Conservation (phyloP, 2,888 invertebrate species). For the Drosophila cyrtoloma region DNA sequence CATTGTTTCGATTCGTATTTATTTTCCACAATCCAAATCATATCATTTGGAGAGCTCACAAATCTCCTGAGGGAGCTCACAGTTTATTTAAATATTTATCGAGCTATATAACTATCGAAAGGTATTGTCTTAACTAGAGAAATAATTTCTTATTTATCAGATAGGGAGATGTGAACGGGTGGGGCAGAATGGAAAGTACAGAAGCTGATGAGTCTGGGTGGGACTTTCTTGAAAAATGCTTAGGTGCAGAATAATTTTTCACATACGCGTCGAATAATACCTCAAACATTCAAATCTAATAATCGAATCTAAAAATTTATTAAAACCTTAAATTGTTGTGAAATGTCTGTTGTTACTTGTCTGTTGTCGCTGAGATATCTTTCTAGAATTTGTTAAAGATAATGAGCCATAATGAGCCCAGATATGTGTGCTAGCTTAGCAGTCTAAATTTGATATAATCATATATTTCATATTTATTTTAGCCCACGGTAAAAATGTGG, state of each 20-base stretch:
- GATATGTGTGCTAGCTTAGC: not conserved
- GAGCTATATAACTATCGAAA: not conserved
- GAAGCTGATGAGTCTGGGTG: not conserved
- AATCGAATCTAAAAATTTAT: not conserved
- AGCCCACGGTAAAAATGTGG: not conserved
- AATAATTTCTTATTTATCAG: not conserved
- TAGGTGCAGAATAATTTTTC: not conserved
- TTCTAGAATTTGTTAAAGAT: not conserved
- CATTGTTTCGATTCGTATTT: not conserved
- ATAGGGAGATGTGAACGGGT: not conserved
- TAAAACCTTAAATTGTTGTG: not conserved
- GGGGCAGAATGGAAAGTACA: not conserved
- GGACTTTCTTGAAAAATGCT: not conserved
- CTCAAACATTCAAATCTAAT: not conserved
- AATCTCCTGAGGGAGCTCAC: not conserved
- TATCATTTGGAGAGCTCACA: not conserved
- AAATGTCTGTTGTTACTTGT: not conserved
- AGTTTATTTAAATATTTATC: not conserved
- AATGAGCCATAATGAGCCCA: not conserved
- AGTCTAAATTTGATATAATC: not conserved
- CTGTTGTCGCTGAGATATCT: not conserved
- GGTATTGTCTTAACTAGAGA: not conserved
- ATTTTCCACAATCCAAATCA: not conserved
- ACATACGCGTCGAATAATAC: too few species aligned
- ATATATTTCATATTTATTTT: not conserved